Evolutionary conservation across 2,113 vertebrate species (phyloP).

Genomic region (Grammomys surdaster): DNA sequence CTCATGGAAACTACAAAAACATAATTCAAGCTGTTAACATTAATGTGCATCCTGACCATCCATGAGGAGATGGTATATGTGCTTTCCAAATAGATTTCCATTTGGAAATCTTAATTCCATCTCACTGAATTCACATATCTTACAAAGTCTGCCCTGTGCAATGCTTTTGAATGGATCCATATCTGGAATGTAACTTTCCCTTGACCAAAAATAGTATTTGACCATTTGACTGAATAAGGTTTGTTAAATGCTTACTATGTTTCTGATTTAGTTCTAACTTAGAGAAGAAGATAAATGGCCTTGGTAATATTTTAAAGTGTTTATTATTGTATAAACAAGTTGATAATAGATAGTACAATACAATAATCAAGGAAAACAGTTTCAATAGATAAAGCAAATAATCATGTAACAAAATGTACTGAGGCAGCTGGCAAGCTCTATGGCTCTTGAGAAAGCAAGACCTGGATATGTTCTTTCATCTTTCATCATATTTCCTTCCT

Average conservation of each 20-base stretch:
- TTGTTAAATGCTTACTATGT: background rate
- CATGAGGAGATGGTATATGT: background rate
- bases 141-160: background rate
- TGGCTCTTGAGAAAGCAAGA: background rate
- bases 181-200: background rate
- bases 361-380: background rate
- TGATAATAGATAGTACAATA: background rate
- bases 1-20: background rate
- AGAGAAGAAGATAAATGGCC: background rate
- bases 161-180: background rate
- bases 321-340: background rate
- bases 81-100: background rate
- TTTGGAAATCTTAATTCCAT: background rate
- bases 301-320: background rate
- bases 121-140: background rate
- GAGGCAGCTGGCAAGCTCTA: background rate
- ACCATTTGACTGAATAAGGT: slow-evolving; percentile 33
- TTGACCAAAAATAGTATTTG: background rate
- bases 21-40: background rate
- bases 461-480: background rate
- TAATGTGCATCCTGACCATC: background rate
- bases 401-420: background rate
- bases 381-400: background rate
- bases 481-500: background rate
- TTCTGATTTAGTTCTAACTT: background rate